These are phyloP conservation scores for Drosophila flavopinicola DNA, from an alignment of 2,888 invertebrate species.

Conservation along the genomic window DNA sequence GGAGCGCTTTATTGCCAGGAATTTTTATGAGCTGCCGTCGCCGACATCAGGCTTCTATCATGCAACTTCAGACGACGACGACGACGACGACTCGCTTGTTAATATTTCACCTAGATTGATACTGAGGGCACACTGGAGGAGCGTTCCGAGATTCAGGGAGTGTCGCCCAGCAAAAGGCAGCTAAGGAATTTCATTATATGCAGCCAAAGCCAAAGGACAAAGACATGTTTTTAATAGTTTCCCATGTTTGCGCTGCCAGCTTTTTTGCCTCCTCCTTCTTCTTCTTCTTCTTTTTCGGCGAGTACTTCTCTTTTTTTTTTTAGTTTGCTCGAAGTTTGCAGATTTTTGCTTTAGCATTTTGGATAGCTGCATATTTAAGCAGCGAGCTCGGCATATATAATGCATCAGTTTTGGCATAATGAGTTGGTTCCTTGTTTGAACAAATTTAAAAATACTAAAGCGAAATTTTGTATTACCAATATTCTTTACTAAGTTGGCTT, in stretches of 20 bases:
- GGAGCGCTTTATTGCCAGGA: conserved; percentile 60
- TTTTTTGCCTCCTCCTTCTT: conserved; percentile 7
- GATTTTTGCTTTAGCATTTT: conserved; percentile 48
- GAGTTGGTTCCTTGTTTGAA: conserved; percentile 4
- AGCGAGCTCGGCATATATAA: conserved; percentile 34
- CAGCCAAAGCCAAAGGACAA: conserved; percentile 66
- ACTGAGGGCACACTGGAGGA: conserved; percentile 39
- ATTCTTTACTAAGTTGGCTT: neutral
- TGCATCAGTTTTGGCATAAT: conserved; percentile 25
- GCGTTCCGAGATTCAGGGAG: conserved; percentile 3
- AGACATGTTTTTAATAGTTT: conserved; percentile 79
- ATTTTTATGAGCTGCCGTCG: conserved; percentile 81
- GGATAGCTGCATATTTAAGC: conserved; percentile 64
- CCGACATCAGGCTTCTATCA: conserved; percentile 50
- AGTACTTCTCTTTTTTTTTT: conserved; percentile 16
- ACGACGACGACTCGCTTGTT: conserved; percentile 62
- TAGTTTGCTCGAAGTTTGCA: conserved; percentile 40
- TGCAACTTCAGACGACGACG: conserved; percentile 49
- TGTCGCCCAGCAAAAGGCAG: conserved; percentile 26
- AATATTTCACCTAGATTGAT: conserved; percentile 81
- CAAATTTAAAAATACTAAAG: neutral
- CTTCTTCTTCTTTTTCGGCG: conserved; percentile 6
- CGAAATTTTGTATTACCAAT: neutral
- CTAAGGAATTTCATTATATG: conserved; percentile 76
- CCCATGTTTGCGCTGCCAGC: conserved; percentile 65